Conservation (phyloP, 2,113 vertebrate species). For the Galbula dea region DNA sequence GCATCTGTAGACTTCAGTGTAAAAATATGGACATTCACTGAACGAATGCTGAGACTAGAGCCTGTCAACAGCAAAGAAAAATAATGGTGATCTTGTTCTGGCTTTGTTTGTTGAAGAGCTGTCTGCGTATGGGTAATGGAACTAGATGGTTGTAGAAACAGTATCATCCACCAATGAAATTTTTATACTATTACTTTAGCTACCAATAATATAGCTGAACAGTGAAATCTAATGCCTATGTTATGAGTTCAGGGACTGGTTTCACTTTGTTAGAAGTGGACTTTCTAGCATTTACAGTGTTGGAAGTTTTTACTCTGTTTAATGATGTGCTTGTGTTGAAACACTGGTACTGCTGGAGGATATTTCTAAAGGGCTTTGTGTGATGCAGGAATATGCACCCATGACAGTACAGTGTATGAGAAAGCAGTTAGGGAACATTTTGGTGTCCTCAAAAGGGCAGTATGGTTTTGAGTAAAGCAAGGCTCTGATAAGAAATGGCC, state of each 20-base stretch:
- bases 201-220: background rate
- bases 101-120: background rate
- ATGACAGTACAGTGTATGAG: background rate
- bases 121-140: background rate
- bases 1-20: background rate
- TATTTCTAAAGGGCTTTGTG: background rate
- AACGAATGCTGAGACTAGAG: background rate
- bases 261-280: background rate
- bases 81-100: background rate
- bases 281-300: background rate
- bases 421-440: background rate
- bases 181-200: background rate
- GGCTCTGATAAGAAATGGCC: background rate
- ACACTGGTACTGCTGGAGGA: background rate
- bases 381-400: background rate
- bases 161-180: background rate
- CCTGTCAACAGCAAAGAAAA: background rate
- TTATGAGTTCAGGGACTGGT: background rate
- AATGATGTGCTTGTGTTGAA: background rate
- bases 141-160: background rate
- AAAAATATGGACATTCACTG: background rate
- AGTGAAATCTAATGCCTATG: background rate
- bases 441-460: background rate
- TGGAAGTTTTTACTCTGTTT: background rate
- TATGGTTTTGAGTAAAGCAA: background rate